A percentile compares a stretch with the other conserved stretches of the same genome.
These are phyloP conservation scores for Euleptes europaea DNA, from an alignment of 2,113 vertebrate genomes.

Conservation along the genomic window DNA sequence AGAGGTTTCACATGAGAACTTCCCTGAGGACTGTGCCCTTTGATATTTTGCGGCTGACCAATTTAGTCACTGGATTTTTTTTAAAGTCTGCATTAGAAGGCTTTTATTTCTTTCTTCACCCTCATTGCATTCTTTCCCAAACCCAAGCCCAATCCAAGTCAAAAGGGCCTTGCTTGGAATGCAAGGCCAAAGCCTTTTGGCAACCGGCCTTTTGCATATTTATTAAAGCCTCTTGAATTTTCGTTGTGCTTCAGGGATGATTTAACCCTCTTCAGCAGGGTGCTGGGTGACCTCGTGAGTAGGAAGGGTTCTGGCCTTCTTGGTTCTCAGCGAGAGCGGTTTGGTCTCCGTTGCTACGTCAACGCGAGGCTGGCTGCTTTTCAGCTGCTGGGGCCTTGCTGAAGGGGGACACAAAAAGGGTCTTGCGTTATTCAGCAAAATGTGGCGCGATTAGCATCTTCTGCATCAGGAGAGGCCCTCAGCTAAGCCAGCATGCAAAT, in stretches of 20 bases:
- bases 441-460: conserved; percentile 11
- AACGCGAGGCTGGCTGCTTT: neutral
- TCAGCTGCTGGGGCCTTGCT: neutral
- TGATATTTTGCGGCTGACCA: conserved; percentile 50
- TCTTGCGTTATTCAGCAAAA: conserved; percentile 31
- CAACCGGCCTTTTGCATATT: neutral
- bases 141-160: conserved; percentile 18
- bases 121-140: neutral
- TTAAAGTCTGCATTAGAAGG: conserved; percentile 38
- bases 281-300: neutral
- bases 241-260: neutral
- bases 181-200: conserved; percentile 8
- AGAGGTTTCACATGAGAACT: neutral
- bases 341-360: neutral
- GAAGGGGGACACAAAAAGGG: neutral
- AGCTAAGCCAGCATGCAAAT: neutral
- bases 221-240: neutral
- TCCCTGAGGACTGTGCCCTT: neutral
- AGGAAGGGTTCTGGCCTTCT: neutral
- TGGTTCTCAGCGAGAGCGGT: neutral
- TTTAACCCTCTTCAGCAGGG: neutral
- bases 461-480: neutral
- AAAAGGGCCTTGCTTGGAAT: neutral
- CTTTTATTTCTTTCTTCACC: conserved; percentile 40
- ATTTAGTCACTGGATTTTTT: conserved; percentile 55